Evolutionary conservation across 2,888 invertebrate species (phyloP).

Genomic region (Philaethria dido): DNA sequence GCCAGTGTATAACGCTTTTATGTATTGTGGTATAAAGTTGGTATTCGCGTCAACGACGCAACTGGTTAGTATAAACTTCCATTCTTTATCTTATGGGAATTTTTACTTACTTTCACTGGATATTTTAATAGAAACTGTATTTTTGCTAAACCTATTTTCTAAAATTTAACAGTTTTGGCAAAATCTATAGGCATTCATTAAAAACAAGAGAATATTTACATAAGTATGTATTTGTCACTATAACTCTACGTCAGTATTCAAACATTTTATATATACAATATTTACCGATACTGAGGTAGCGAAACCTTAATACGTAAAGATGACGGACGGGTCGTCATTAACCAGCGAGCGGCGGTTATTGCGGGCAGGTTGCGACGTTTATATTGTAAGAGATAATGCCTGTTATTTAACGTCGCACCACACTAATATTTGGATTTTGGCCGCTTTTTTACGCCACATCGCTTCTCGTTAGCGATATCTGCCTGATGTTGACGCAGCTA

Average conservation of each 20-base stretch:
- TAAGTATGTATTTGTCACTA: too few relatives aligned
- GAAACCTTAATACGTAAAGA: constrained; percentile 48
- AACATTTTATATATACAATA: background rate
- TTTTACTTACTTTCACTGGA: too few relatives aligned
- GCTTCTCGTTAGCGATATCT: constrained; percentile 58
- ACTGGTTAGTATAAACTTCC: too few relatives aligned
- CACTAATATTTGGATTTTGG: constrained; percentile 68
- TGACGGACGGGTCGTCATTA: constrained; percentile 71
- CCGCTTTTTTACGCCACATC: constrained; percentile 61
- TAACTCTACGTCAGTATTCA: background rate
- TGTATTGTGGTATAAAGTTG: too few relatives aligned
- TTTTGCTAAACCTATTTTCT: too few relatives aligned
- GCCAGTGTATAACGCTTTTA: too few relatives aligned
- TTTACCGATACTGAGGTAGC: constrained; percentile 20
- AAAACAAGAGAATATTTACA: too few relatives aligned
- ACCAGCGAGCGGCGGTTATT: constrained; percentile 63
- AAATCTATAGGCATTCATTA: too few relatives aligned
- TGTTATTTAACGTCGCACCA: constrained; percentile 66
- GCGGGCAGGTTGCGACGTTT: constrained; percentile 66
- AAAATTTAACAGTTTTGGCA: too few relatives aligned
- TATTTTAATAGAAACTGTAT: too few relatives aligned
- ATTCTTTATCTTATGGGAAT: too few relatives aligned
- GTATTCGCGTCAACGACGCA: too few relatives aligned
- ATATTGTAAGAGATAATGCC: constrained; percentile 73
- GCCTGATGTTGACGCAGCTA: constrained; percentile 46